Conservation (phyloP, 53 echinoderm and acorn worm species). For the Crossaster papposus region DNA sequence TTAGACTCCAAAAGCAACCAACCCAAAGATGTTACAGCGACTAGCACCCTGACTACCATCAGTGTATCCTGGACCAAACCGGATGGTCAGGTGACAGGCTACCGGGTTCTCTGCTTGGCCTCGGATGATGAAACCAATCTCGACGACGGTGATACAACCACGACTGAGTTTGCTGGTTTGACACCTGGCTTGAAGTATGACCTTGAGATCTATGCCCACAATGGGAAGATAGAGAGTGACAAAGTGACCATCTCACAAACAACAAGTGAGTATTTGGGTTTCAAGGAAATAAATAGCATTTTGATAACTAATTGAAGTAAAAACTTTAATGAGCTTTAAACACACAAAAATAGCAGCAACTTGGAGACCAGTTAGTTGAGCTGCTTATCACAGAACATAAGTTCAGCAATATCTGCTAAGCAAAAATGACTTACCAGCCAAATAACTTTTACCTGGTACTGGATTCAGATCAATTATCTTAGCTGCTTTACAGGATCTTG, state of each 20-base stretch:
- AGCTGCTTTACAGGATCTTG: too few relatives aligned
- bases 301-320: too few relatives aligned
- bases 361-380: too few relatives aligned
- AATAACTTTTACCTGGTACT: too few relatives aligned
- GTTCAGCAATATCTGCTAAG: too few relatives aligned
- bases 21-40: conserved; percentile 46
- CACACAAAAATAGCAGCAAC: too few relatives aligned
- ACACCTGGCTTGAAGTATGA: conserved; percentile 69
- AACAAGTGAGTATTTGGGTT: conserved; percentile 74
- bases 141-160: conserved; percentile 61
- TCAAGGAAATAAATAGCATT: too few relatives aligned
- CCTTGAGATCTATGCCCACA: conserved; percentile 77
- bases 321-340: too few relatives aligned
- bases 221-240: conserved; percentile 78
- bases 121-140: conserved; percentile 65
- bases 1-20: conserved; percentile 56
- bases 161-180: conserved; percentile 66
- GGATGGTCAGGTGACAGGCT: conserved; percentile 60
- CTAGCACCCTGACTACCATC: conserved; percentile 53
- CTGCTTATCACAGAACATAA: too few relatives aligned
- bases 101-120: conserved; percentile 55
- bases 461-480: too few relatives aligned
- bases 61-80: conserved; percentile 71
- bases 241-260: conserved; percentile 62
- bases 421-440: too few relatives aligned